phyloP scores from a whole-genome alignment of 2,113 vertebrate genomes.

The Chrysochloris asiatica region DNA sequence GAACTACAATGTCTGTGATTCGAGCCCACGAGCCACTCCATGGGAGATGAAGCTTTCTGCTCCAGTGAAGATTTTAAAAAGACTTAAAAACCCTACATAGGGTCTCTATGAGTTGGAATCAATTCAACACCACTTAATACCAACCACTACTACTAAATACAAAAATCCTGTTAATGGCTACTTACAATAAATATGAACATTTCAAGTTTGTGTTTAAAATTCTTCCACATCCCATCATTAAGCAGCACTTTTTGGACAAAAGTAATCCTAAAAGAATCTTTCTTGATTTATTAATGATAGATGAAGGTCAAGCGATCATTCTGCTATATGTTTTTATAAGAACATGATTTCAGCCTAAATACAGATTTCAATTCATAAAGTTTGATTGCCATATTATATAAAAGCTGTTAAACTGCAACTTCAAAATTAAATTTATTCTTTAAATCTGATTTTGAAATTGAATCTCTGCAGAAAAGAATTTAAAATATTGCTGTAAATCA shows the following conservation, averaged over 20 bases:
- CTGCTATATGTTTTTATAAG: conserved; percentile 28
- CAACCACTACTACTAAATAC: not conserved
- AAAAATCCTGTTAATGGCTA: conserved; percentile 56
- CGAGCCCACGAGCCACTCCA: no score
- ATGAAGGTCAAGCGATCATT: not conserved
- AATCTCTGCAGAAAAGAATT: conserved; percentile 36
- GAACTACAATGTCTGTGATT: no score
- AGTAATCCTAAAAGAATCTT: not conserved
- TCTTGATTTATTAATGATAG: conserved; percentile 18
- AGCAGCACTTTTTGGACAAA: conserved; percentile 48
- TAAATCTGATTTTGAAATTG: conserved; percentile 52
- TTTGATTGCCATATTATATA: conserved; percentile 20
- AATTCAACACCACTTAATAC: no score
- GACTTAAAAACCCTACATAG: no score
- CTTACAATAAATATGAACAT: not conserved
- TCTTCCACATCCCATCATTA: conserved; percentile 17
- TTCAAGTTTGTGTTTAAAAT: conserved; percentile 40
- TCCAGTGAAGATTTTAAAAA: no score
- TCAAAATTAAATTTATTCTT: conserved; percentile 45
- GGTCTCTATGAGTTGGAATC: no score
- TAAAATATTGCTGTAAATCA: conserved; percentile 6
- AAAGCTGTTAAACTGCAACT: conserved; percentile 27
- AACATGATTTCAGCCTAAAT: not conserved
- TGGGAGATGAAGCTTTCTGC: no score
- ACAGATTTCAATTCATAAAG: not conserved